phyloP scores from a whole-genome alignment of 1,140 invertebrate genomes.

The Nasonia vitripennis region DNA sequence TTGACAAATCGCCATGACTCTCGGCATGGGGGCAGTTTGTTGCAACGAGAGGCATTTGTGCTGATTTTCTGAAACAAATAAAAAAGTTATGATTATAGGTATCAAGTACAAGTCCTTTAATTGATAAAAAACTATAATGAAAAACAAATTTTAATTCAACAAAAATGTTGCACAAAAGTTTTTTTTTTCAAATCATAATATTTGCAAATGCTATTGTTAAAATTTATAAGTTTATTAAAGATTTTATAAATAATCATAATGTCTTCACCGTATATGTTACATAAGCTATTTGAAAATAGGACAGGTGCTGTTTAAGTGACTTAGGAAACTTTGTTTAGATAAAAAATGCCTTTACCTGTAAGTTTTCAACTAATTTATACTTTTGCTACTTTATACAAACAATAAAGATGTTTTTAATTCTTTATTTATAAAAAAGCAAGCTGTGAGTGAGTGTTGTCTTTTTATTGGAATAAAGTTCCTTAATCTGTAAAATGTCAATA shows the following conservation, averaged over 20 bases:
- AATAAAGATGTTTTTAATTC: background rate
- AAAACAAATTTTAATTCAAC: background rate
- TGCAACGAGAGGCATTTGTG: conserved; percentile 67
- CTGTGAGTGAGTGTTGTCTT: background rate
- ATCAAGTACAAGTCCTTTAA: background rate
- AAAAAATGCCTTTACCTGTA: background rate
- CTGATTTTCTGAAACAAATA: conserved; percentile 22
- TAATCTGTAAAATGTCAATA: too few species aligned
- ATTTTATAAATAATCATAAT: background rate
- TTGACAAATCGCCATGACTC: conserved; percentile 63
- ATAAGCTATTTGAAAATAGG: background rate
- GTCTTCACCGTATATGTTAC: background rate
- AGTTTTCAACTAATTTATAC: background rate
- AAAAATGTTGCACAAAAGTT: background rate
- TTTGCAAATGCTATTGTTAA: background rate
- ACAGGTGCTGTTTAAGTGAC: background rate
- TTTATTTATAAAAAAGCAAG: background rate
- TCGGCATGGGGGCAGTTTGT: conserved; percentile 68
- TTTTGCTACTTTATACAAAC: background rate
- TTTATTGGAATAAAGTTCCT: too few species aligned
- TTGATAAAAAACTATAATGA: background rate
- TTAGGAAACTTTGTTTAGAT: background rate
- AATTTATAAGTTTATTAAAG: background rate
- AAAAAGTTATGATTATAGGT: background rate
- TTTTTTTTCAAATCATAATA: background rate